These are phyloP conservation scores for Synergus gifuensis DNA, from an alignment of 2,888 invertebrate genomes.

Conservation along the genomic window DNA sequence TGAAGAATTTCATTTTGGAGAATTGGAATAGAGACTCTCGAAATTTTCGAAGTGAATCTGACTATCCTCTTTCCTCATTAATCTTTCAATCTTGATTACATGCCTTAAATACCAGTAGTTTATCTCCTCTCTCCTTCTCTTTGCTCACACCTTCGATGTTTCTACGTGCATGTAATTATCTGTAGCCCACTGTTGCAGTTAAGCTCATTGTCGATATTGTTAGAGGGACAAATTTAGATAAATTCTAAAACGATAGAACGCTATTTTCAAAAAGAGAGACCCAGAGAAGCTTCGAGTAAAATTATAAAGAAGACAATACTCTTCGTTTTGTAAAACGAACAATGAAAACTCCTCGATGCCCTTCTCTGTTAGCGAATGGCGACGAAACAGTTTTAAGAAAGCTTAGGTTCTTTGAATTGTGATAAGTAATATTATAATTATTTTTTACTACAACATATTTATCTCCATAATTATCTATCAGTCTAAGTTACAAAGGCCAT, in stretches of 20 bases:
- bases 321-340: slow-evolving; percentile 38
- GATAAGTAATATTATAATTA: neutral
- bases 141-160: slow-evolving; percentile 66
- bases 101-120: neutral
- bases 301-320: slow-evolving; percentile 25
- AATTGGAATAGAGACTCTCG: neutral
- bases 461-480: neutral
- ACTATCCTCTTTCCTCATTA: neutral
- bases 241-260: slow-evolving; percentile 52
- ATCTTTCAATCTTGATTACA: neutral
- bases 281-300: slow-evolving; percentile 40
- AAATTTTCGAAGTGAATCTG: neutral
- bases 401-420: slow-evolving; percentile 11
- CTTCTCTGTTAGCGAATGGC: neutral
- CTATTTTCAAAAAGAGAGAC: slow-evolving; percentile 14
- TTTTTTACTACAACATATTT: neutral
- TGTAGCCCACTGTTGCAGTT: slow-evolving; percentile 50
- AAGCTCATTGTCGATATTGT: slow-evolving; percentile 52
- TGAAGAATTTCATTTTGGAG: neutral
- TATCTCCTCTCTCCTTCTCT: slow-evolving; percentile 57
- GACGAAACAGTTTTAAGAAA: slow-evolving; percentile 21
- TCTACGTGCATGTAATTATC: slow-evolving; percentile 66
- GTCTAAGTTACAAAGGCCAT: neutral
- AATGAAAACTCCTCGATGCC: slow-evolving; percentile 27
- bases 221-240: slow-evolving; percentile 56